These are phyloP conservation scores for Cariama cristata DNA, from an alignment of 2,113 vertebrate genomes.

Conservation along the genomic window DNA sequence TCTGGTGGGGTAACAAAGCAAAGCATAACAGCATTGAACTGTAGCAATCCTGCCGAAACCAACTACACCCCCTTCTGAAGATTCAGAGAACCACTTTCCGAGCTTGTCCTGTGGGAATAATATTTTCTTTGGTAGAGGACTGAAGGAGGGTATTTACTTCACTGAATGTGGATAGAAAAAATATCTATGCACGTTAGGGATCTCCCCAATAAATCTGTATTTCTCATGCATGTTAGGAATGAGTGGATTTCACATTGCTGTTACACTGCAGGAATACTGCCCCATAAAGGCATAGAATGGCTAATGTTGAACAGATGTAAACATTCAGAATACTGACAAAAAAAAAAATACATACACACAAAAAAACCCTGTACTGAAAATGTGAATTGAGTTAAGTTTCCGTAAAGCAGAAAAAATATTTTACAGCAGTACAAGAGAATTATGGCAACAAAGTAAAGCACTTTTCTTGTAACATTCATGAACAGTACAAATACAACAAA, in stretches of 20 bases:
- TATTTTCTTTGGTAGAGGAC: constrained; percentile 87
- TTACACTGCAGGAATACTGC: constrained; percentile 76
- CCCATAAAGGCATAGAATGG: constrained; percentile 81
- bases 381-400: constrained; percentile 66
- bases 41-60: constrained; percentile 69
- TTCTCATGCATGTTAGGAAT: constrained; percentile 70
- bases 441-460: constrained; percentile 84
- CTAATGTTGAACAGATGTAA: constrained; percentile 84
- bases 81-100: constrained; percentile 76
- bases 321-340: constrained; percentile 84
- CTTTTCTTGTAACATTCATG: constrained; percentile 82
- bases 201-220: constrained; percentile 49
- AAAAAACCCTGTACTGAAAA: constrained; percentile 73
- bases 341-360: constrained; percentile 35
- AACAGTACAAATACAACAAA: constrained; percentile 83
- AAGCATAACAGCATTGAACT: constrained; percentile 73
- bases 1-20: constrained; percentile 76
- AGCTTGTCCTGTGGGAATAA: constrained; percentile 78
- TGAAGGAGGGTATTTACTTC: constrained; percentile 79
- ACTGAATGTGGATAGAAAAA: constrained; percentile 69
- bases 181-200: constrained; percentile 63
- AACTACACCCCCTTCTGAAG: constrained; percentile 77
- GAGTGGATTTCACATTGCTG: constrained; percentile 78
- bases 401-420: constrained; percentile 73
- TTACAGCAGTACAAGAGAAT: constrained; percentile 82